Conservation (phyloP, 2,113 vertebrate genomes). For the human (Homo sapiens) region GRCh38 chr9:137427501-137428000, state of each 20-base stretch:
- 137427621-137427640: not conserved
- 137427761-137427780: not conserved
- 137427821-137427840: accelerated
- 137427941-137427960: not conserved
- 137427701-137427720: not conserved
- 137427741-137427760: not conserved
- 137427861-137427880: not conserved
- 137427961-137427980: no score
- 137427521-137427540: not conserved
- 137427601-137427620: not conserved
- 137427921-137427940: not conserved
- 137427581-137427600: not conserved
- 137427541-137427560: not conserved
- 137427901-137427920: not conserved
- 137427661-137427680: not conserved
- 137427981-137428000: no score
- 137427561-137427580: not conserved
- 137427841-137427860: accelerated
- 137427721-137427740: not conserved
- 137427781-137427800: not conserved
- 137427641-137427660: not conserved
- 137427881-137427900: not conserved
- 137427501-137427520: not conserved
- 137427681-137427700: no score
- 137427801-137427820: not conserved